Base-by-base conservation (phyloP, 2,888 invertebrate genomes). In the Eupithecia insigniata region DNA sequence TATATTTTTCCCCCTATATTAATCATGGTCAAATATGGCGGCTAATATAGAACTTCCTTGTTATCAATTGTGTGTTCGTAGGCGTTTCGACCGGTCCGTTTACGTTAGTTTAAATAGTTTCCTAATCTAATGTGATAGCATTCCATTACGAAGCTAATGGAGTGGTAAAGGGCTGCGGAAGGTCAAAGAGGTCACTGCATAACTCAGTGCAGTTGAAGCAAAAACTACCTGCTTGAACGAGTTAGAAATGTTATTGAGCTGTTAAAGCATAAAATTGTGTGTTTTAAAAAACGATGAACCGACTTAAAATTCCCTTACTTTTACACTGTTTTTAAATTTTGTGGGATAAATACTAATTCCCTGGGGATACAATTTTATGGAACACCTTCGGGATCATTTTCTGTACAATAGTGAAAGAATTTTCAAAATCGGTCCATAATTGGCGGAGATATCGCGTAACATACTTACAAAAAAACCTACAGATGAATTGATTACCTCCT, bases 101-200 rank as follows among this genome's bases (percentile, higher is more conserved):
- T 46, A 39, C 43, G 67, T 55, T 61, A 69, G 74, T 74, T 73
- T 69, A 74, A 74, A 74, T 71, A 65, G 66, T 66, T 71, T 39
- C 51, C 70, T 74, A 71, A 69, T 74, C 60, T 66, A 71, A 69
- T 71, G 39, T 74, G 74, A 69, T 62, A 26, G 73, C 61, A 61
- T 10, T n/a, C n/a, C n/a, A n/a, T 39, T 65, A 67, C 18, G 60
- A 60, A 30, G 60, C 60, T 60, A 30, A 58, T 58, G 58, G 28
- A 16, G 60, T 58, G 58, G 36, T 28, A 55, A 30, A 36, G 28
- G 18, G 18, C 26, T 26, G 12, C 5, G 22, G 26, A 55, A 26
- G 55, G 55, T 55, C 55, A 55, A 2, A 34, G 32, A 14, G 30
- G 60, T 65, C 64, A 65, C 39, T 65, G 39, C 60, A 30, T 30